phyloP scores from a whole-genome alignment of 2,113 vertebrate species.

The Acanthisitta chloris region DNA sequence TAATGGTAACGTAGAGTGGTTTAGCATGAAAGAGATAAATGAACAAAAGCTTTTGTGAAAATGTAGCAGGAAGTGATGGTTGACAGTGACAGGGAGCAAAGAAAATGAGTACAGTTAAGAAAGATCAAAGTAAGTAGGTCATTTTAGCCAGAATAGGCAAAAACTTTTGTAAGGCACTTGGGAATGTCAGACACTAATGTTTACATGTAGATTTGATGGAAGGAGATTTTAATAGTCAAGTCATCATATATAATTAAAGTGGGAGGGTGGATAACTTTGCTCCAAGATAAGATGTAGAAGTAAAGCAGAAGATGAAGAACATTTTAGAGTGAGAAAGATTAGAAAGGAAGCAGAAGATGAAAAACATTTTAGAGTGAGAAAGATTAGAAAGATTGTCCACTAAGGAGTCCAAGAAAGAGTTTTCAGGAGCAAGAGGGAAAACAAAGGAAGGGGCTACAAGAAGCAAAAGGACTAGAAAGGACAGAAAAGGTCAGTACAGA shows the following conservation, averaged over 20 bases:
- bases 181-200: neutral
- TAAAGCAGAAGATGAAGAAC: neutral
- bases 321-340: neutral
- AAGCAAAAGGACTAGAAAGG: neutral
- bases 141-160: neutral
- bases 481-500: neutral
- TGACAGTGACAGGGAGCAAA: neutral
- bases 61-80: neutral
- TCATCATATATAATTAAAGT: neutral
- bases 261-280: neutral
- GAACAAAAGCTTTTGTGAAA: neutral
- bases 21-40: neutral
- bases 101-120: neutral
- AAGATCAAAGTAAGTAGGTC: neutral
- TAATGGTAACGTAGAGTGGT: neutral
- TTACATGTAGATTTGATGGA: neutral
- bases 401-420: neutral
- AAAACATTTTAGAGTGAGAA: neutral
- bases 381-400: neutral
- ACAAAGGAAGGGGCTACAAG: neutral
- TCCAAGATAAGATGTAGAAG: neutral
- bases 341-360: neutral
- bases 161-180: neutral
- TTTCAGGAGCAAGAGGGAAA: neutral
- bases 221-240: neutral